Evolutionary conservation across 2,113 vertebrate genomes (phyloP), one percentile per base, ranked within the genome.

Genomic region (Hypocryptadius cinnamomeus): DNA sequence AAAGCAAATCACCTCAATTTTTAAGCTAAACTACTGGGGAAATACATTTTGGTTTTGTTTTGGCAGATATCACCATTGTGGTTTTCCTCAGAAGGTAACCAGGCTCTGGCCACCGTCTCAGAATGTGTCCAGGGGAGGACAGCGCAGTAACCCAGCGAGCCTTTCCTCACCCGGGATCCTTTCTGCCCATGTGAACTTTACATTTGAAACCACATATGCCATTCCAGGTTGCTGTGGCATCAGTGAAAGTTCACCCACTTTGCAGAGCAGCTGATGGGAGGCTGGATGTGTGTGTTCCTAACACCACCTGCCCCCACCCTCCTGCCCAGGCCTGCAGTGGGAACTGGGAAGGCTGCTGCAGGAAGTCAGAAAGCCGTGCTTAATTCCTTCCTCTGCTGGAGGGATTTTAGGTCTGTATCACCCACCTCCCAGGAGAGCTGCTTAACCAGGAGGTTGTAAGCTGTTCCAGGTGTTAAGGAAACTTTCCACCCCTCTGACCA

Each of bases 401-500:
- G 72, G 68, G 85, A 71, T 95, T 95, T 85, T 83, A 68, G 72
- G 64, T 77, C 64, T 77, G 82, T 66, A 92, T 95, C 15, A 18
- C 93, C 76, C 83, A 85, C 85, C 42, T 96, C 92, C 92, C 92
- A 23, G 64, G 90, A 83, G 94, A 85, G 68, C 16, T 78, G 59
- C 56, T 94, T 94, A 94, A 68, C 72, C 15, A 9, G 76, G 90
- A 85, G 76, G 30, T 53, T 18, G 16, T 94, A 95, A 96, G 85
- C 93, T 94, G 88, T 94, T 96, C 92, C 96, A 96, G 92, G 93
- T 96, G 95, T 93, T 88, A 68, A 80, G 93, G 90, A 96, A 96
- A 93, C 76, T 96, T 94, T 88, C 92, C 79, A 50, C 90, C 48
- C 24, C 72, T 92, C 71, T 91, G 60, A 94, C 90, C 92, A 90